phyloP scores from a whole-genome alignment of 2,113 vertebrate species.

The Variabilichromis moorii region DNA sequence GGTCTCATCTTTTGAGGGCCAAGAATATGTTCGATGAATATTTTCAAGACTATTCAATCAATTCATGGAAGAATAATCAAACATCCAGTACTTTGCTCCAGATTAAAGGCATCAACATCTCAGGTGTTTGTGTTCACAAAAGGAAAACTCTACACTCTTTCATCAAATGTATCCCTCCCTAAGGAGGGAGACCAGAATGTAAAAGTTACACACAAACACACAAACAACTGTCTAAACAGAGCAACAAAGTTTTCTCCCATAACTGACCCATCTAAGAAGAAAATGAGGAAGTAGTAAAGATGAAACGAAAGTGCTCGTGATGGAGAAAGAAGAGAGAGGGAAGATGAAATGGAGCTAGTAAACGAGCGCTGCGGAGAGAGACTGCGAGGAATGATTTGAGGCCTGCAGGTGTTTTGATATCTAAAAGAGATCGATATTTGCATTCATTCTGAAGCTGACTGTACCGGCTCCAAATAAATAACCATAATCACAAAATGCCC shows the following conservation, averaged over 20 bases:
- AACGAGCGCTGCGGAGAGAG: slow-evolving; percentile 26
- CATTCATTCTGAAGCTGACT: slow-evolving; percentile 60
- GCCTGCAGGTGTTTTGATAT: slow-evolving; percentile 72
- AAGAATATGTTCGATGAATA: neutral
- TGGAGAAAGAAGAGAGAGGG: neutral
- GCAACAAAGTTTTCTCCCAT: neutral
- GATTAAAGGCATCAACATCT: neutral
- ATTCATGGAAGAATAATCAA: neutral
- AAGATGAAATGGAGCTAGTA: slow-evolving; percentile 3
- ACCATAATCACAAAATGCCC: slow-evolving; percentile 73
- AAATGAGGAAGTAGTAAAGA: neutral
- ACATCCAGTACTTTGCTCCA: neutral
- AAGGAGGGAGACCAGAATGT: neutral
- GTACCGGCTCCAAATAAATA: slow-evolving; percentile 72
- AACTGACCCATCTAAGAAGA: neutral
- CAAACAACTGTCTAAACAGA: neutral
- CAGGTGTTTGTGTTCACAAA: rapidly evolving
- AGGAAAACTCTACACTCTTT: neutral
- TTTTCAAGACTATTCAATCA: neutral
- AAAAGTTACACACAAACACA: neutral
- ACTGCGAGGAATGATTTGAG: slow-evolving; percentile 59
- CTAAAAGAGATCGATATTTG: slow-evolving; percentile 70
- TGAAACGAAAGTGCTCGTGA: neutral
- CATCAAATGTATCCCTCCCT: neutral
- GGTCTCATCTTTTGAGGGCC: neutral